Evolutionary conservation across 2,888 invertebrate species (phyloP).

Genomic region (Aphrophora alni): DNA sequence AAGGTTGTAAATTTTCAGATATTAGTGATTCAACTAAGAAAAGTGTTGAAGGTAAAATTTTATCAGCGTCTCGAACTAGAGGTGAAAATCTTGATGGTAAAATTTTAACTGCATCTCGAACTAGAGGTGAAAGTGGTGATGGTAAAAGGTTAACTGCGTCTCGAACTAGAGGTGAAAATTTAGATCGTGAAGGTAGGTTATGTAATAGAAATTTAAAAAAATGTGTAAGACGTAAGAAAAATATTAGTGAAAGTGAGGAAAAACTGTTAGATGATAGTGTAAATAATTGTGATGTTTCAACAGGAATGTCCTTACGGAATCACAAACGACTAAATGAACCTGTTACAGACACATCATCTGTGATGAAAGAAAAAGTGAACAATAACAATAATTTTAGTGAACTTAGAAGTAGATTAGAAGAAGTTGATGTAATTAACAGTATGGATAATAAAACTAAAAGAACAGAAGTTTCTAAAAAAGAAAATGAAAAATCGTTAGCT

Average conservation of each 20-base stretch:
- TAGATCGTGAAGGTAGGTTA: conserved; percentile 33
- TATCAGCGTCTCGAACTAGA: conserved; percentile 33
- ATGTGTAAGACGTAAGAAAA: conserved; percentile 23
- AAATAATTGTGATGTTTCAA: conserved; percentile 54
- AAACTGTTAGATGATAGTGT: neutral
- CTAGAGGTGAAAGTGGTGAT: conserved; percentile 31
- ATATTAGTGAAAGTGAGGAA: conserved; percentile 26
- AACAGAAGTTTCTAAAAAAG: conserved; percentile 36
- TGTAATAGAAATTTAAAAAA: conserved; percentile 41
- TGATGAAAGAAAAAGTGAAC: conserved; percentile 46
- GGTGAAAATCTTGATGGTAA: conserved; percentile 31
- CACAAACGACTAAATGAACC: conserved; percentile 63
- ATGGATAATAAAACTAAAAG: conserved; percentile 29
- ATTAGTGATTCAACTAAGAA: conserved; percentile 55
- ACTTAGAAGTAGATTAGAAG: conserved; percentile 4
- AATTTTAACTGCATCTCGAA: conserved; percentile 30
- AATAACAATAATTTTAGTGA: conserved; percentile 42
- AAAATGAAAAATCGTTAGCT: conserved; percentile 40
- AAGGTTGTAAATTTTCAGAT: conserved; percentile 76
- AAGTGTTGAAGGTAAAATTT: conserved; percentile 30
- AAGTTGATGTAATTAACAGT: conserved; percentile 12
- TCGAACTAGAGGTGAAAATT: conserved; percentile 31
- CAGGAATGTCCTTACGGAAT: conserved; percentile 68
- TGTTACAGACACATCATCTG: conserved; percentile 41
- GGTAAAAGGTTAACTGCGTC: conserved; percentile 39